Conservation (phyloP, 2,797 vertebrate genomes). For the Neomorphus geoffroyi region DNA sequence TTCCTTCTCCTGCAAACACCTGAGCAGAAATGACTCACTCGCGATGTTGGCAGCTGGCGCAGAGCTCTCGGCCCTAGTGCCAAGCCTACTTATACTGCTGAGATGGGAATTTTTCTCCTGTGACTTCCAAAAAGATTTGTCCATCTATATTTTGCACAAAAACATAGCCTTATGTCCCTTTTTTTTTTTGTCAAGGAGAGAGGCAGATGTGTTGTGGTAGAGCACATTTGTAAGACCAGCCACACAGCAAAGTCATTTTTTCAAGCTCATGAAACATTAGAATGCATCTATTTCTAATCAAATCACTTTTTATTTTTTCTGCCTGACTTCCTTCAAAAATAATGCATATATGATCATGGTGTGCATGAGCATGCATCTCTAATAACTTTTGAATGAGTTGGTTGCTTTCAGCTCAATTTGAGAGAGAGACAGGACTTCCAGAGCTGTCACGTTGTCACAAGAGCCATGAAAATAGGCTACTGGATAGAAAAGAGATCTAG, state of each 20-base stretch:
- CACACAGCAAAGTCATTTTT: background rate
- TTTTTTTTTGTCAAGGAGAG: background rate
- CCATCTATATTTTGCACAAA: background rate
- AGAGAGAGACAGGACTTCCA: background rate
- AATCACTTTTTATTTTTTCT: slow-evolving; percentile 31
- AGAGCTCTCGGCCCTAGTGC: background rate
- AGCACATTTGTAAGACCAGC: background rate
- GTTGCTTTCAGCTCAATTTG: slow-evolving; percentile 32
- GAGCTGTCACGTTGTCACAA: background rate
- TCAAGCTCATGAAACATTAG: background rate
- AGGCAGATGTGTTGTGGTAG: background rate
- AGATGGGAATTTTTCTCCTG: background rate
- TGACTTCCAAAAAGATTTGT: background rate
- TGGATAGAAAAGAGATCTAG: background rate
- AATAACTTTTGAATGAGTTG: slow-evolving; percentile 13
- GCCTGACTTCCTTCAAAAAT: slow-evolving; percentile 13
- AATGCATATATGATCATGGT: background rate
- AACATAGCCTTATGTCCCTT: background rate
- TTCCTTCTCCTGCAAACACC: slow-evolving; percentile 48
- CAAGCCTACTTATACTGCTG: background rate
- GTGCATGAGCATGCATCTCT: slow-evolving; percentile 39
- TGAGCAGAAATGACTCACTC: slow-evolving; percentile 41
- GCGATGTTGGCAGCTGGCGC: accelerated
- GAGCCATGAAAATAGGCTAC: background rate
- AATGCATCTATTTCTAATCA: slow-evolving; percentile 26